Conservation (phyloP, 2,797 vertebrate genomes). For the Aldrovandia affinis region DNA sequence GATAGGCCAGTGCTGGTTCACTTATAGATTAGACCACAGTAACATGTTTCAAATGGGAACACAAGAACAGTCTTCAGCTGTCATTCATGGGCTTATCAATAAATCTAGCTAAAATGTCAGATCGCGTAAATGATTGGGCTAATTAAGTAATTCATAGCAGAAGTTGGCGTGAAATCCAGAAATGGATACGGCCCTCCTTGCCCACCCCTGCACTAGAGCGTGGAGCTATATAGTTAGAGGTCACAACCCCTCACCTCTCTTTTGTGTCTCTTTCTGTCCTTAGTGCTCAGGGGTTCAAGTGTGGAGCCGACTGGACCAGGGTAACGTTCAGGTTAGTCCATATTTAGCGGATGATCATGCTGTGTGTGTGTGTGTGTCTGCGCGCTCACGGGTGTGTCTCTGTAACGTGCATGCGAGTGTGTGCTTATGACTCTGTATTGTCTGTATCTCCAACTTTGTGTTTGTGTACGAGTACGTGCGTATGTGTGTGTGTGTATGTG, state of each 20-base stretch:
- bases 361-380: not conserved
- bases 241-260: not conserved
- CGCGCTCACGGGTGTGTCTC: too few species aligned
- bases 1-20: not conserved
- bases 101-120: too few species aligned
- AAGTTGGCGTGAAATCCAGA: too few species aligned
- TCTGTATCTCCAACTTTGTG: not conserved
- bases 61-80: too few species aligned
- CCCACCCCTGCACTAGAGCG: too few species aligned
- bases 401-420: not conserved
- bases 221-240: too few species aligned
- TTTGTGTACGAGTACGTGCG: not conserved
- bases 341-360: not conserved
- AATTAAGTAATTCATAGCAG: too few species aligned
- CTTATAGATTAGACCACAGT: too few species aligned
- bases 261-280: slow-evolving; percentile 37
- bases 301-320: slow-evolving; percentile 95
- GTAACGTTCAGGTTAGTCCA: slow-evolving; percentile 89
- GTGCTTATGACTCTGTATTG: not conserved
- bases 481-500: not conserved
- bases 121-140: too few species aligned
- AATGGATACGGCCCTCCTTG: too few species aligned
- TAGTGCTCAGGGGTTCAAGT: slow-evolving; percentile 94
- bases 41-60: too few species aligned
- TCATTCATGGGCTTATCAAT: too few species aligned